Evolutionary conservation across 1,140 invertebrate species (phyloP).

Genomic region (Tachypleus tridentatus): DNA sequence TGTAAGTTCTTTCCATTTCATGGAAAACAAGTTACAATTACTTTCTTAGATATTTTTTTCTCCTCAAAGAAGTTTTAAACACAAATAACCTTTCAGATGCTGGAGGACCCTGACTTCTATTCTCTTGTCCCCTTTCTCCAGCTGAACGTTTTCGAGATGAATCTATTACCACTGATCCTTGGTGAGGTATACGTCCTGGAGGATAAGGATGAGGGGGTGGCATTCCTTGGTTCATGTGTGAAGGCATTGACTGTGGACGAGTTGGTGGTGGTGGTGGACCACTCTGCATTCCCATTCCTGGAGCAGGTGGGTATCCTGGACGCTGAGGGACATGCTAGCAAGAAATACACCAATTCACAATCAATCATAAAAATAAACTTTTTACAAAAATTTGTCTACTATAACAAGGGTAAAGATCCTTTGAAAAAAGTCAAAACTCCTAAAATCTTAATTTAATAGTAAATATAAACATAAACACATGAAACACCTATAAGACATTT

Average conservation of each 20-base stretch:
- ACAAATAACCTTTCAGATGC: conserved; percentile 13
- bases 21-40: not conserved
- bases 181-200: conserved; percentile 10
- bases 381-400: conserved; percentile 1
- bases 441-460: too few relatives aligned
- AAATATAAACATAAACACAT: too few relatives aligned
- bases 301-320: conserved; percentile 10
- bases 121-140: conserved; percentile 10
- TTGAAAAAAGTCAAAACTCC: too few relatives aligned
- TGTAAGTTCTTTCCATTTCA: not conserved
- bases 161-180: conserved; percentile 17
- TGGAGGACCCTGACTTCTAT: conserved; percentile 7
- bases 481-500: too few relatives aligned
- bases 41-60: not conserved
- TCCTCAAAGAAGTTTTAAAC: not conserved
- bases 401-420: too few relatives aligned
- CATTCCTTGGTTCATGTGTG: conserved; percentile 13
- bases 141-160: conserved; percentile 19
- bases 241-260: conserved; percentile 6
- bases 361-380: conserved; percentile 8
- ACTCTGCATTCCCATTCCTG: conserved; percentile 13
- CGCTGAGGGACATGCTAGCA: conserved; percentile 13
- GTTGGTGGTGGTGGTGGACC: conserved; percentile 17
- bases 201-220: conserved; percentile 13
- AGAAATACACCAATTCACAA: conserved; percentile 5